Conservation (phyloP, 1,140 invertebrate species). For the Semibalanus balanoides region DNA sequence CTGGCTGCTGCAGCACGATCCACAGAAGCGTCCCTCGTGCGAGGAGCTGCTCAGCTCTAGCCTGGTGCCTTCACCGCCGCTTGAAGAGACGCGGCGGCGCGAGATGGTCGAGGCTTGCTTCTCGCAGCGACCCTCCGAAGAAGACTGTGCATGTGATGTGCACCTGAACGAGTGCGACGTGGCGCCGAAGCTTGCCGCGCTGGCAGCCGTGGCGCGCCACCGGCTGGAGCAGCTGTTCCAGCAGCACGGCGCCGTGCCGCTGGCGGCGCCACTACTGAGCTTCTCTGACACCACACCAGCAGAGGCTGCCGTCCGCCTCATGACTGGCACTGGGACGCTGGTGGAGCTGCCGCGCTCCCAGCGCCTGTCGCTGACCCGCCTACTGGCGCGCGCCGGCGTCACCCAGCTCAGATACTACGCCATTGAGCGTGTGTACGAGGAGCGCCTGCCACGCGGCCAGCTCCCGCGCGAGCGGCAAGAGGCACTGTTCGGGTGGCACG, state of each 20-base stretch:
- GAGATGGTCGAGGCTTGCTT: constrained; percentile 12
- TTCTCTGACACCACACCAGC: not conserved
- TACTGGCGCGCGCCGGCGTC: constrained; percentile 66
- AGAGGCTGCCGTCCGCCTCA: not conserved
- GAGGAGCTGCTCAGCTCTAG: constrained; percentile 63
- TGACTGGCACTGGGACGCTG: constrained; percentile 31
- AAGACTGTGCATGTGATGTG: constrained; percentile 16
- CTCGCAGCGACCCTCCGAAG: not conserved
- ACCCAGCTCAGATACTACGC: constrained; percentile 62
- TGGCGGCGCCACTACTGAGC: constrained; percentile 48
- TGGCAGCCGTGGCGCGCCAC: not conserved
- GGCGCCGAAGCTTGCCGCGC: not conserved
- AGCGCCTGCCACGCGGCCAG: constrained; percentile 33
- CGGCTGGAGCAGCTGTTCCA: constrained; percentile 24
- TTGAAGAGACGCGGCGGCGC: constrained; percentile 67
- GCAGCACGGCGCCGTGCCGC: constrained; percentile 55
- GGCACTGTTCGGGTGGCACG: not conserved
- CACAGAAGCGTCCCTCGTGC: constrained; percentile 62
- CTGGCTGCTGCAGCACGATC: constrained; percentile 74
- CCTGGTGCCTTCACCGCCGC: constrained; percentile 55
- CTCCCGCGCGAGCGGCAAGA: not conserved
- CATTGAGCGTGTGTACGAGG: constrained; percentile 69
- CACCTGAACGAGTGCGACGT: not conserved
- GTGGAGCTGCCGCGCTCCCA: not conserved
- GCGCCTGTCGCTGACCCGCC: constrained; percentile 50